Percentiles rank a stretch among this genome's conserved stretches.
phyloP scores from a whole-genome alignment of 2,888 invertebrate genomes.

The Athalia cordata region DNA sequence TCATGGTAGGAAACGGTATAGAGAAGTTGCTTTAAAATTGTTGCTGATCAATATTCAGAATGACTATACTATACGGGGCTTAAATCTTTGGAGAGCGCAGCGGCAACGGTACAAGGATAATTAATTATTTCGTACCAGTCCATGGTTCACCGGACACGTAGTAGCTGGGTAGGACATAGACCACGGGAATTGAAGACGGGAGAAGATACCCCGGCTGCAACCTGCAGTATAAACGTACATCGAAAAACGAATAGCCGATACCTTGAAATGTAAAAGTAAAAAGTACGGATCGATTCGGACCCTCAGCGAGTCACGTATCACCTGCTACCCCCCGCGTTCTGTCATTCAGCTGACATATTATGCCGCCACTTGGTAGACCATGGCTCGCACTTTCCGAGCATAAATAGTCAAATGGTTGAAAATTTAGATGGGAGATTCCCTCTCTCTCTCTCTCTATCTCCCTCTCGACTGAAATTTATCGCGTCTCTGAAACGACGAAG shows the following conservation, averaged over 20 bases:
- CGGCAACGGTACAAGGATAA: constrained; percentile 58
- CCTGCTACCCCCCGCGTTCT: too few relatives aligned
- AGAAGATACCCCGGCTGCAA: too few relatives aligned
- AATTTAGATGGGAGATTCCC: too few relatives aligned
- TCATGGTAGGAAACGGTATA: constrained; percentile 42
- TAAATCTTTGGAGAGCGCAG: constrained; percentile 57
- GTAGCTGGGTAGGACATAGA: constrained; percentile 10
- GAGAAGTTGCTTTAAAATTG: constrained; percentile 54
- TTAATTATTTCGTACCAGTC: constrained; percentile 70
- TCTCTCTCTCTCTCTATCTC: neutral
- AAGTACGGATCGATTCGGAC: too few relatives aligned
- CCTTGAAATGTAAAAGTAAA: too few relatives aligned
- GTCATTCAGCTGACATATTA: too few relatives aligned
- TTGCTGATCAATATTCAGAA: constrained; percentile 62
- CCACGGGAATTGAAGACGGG: neutral
- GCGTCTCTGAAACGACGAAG: constrained; percentile 1
- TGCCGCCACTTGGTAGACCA: too few relatives aligned
- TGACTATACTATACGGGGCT: constrained; percentile 51
- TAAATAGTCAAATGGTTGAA: too few relatives aligned
- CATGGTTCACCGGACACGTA: constrained; percentile 57
- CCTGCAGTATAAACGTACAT: too few relatives aligned
- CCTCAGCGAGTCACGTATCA: too few relatives aligned
- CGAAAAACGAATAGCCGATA: too few relatives aligned
- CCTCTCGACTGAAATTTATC: constrained; percentile 1
- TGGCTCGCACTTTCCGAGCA: too few relatives aligned